Evolutionary conservation across 2,797 vertebrate genomes (phyloP).

Genomic region (Fringilla coelebs): DNA sequence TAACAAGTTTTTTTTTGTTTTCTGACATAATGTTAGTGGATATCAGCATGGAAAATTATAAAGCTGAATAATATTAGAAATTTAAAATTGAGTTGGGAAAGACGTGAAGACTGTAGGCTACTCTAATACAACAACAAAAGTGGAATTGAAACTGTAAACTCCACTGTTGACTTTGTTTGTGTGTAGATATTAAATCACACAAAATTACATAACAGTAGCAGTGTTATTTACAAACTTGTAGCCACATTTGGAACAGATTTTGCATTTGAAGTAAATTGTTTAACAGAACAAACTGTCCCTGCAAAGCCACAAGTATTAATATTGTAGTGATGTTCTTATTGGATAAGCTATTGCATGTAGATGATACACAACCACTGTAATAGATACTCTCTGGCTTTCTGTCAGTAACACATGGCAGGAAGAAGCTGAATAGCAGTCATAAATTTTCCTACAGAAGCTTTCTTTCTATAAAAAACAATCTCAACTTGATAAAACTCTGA

Average conservation of each 20-base stretch:
- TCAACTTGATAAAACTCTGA: neutral
- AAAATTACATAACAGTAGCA: neutral
- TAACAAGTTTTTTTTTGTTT: neutral
- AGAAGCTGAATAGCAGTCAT: neutral
- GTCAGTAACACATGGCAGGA: neutral
- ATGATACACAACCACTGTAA: neutral
- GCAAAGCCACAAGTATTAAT: neutral
- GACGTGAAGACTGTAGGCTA: neutral
- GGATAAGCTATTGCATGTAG: neutral
- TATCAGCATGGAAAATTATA: neutral
- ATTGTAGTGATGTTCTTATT: neutral
- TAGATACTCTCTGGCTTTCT: neutral
- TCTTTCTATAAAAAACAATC: neutral
- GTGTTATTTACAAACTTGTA: neutral
- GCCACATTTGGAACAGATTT: neutral
- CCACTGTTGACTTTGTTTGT: neutral
- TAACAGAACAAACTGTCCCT: neutral
- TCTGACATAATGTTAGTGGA: neutral
- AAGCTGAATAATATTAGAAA: neutral
- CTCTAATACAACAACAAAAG: neutral
- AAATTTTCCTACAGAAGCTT: neutral
- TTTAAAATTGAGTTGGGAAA: neutral
- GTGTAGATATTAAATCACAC: neutral
- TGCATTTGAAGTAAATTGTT: neutral
- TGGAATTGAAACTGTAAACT: neutral